phyloP scores from a whole-genome alignment of 1,140 invertebrate species.

The Eciton burchellii region DNA sequence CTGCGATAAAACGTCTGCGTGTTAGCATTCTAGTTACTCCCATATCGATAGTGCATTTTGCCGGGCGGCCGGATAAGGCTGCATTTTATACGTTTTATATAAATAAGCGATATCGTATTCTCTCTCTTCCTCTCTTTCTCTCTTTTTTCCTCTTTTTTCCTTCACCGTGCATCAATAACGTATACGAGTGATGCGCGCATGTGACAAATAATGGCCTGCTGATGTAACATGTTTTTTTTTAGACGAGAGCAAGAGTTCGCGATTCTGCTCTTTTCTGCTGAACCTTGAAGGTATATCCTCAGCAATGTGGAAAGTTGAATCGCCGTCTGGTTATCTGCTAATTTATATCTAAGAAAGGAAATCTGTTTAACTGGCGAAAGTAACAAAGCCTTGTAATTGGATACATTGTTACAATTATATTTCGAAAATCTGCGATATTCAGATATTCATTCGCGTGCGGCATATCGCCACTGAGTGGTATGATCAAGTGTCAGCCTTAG shows the following conservation, averaged over 20 bases:
- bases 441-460: background rate
- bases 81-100: constrained; percentile 12
- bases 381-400: background rate
- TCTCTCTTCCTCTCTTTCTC: too few relatives aligned
- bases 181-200: background rate
- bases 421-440: background rate
- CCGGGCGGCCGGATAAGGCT: constrained; percentile 41
- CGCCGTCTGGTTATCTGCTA: background rate
- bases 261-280: background rate
- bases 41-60: constrained; percentile 52
- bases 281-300: background rate
- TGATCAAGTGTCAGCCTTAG: background rate
- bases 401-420: background rate
- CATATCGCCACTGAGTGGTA: background rate
- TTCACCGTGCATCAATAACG: constrained; percentile 15
- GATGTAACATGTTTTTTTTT: background rate
- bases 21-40: background rate
- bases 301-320: background rate
- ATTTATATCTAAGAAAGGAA: background rate
- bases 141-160: too few relatives aligned
- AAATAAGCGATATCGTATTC: constrained; percentile 60
- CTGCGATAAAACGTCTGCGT: constrained; percentile 54
- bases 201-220: background rate
- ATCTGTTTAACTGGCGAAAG: background rate
- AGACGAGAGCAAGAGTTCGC: background rate